Conservation (phyloP, 2,113 vertebrate genomes). For the Fukomys damarensis region DNA sequence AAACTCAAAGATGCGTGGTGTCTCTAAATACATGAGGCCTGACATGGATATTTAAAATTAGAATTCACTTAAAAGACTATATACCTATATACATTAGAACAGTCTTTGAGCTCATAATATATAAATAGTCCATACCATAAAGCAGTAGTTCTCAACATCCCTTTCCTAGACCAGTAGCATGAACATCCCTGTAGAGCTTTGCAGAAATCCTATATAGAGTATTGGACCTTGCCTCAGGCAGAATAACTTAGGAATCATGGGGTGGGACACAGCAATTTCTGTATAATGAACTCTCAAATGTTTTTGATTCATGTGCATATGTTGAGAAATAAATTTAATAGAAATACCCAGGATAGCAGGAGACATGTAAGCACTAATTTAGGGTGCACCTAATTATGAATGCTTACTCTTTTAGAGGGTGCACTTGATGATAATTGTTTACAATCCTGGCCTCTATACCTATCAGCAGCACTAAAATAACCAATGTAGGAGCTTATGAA, state of each 20-base stretch:
- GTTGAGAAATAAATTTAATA: background rate
- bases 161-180: background rate
- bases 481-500: background rate
- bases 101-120: background rate
- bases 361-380: background rate
- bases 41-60: background rate
- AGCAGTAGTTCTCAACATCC: background rate
- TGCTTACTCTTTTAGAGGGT: background rate
- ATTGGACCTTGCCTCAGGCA: background rate
- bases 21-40: background rate
- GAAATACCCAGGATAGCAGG: background rate
- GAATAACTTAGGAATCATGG: background rate
- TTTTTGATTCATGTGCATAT: background rate
- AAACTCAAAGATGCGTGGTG: background rate
- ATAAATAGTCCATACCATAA: background rate
- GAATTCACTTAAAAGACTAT: background rate
- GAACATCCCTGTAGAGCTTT: background rate
- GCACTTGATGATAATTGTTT: background rate
- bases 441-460: background rate
- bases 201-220: background rate
- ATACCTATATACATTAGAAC: background rate
- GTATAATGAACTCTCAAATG: background rate
- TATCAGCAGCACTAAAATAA: background rate
- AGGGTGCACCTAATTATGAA: background rate
- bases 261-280: background rate